Base-by-base conservation (phyloP, 2,797 vertebrate species). In the Poecilia picta region DNA sequence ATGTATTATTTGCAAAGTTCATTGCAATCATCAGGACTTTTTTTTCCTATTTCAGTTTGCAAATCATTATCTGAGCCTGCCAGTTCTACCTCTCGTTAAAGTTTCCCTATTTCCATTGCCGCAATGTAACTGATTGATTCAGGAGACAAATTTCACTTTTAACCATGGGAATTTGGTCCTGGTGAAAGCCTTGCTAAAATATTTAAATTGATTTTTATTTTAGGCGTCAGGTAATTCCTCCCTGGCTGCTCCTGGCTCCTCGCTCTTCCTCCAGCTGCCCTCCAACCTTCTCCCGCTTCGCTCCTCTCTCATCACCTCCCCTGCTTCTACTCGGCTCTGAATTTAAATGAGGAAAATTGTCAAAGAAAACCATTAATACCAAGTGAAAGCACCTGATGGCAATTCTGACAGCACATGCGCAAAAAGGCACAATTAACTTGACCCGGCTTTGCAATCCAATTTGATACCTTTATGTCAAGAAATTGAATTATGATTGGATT, bases 351-450 rank as follows among this genome's bases (percentile, higher is more conserved):
- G 72, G 6, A 66, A 79, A 74, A 74, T 53, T 51, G 72, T 49
- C 77, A 73, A 74, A 79, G 78, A 66, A 74, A 68, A 53, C 45
- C n/a, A 68, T 31, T 79, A 73, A 68, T 33, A 28, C 33, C 18
- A 68, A 68, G 72, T 79, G 57, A 79, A 79, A 74, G 78, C 46
- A 74, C 28, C 57, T 78, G 68, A 73, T 73, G 23, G 77, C 55
- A 62, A 6, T 49, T 79, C 55, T 73, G n/a, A 79, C 72, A 74
- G 72, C 59, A 68, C 72, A 66, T 49, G 28, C 25, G 55, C 43
- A 73, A 39, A 49, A 49, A 49, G 31, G 55, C 55, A 78, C 33
- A 43, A 64, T 51, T 73, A 78, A 73, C 41, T 36, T 62, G 55
- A 79, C 36, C 72, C 28, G 20, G n/a, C 11, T 36, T 23, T 18